Conservation (phyloP, 2,888 invertebrate species). For the Marronus borbonicus region DNA sequence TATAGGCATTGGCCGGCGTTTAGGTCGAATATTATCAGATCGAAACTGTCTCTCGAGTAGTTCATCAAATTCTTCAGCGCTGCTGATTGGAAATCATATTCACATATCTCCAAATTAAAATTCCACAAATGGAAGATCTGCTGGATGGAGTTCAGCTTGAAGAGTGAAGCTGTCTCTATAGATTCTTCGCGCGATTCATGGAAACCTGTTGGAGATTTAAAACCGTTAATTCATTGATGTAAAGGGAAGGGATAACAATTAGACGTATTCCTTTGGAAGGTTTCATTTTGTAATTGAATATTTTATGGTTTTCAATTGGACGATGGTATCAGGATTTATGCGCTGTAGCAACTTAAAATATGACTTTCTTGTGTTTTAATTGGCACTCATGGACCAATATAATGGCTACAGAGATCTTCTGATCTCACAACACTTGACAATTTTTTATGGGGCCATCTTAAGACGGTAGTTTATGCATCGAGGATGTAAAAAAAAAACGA, state of each 20-base stretch:
- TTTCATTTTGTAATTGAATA: background rate
- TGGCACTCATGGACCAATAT: no score
- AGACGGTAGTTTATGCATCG: no score
- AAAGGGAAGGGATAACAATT: background rate
- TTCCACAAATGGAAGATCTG: conserved; percentile 43
- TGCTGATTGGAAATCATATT: conserved; percentile 51
- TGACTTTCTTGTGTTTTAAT: no score
- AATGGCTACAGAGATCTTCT: no score
- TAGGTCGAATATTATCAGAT: conserved; percentile 57
- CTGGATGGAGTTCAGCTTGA: conserved; percentile 36
- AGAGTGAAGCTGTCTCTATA: conserved; percentile 20
- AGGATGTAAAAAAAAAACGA: no score
- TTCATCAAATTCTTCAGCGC: conserved; percentile 52
- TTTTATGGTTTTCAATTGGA: no score
- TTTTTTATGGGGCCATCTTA: no score
- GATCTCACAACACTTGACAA: no score
- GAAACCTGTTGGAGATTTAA: conserved; percentile 1
- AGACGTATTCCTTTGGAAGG: background rate
- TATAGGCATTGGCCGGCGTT: conserved; percentile 55
- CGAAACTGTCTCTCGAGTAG: conserved; percentile 57
- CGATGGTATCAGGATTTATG: no score
- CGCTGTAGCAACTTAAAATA: no score
- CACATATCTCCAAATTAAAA: conserved; percentile 51
- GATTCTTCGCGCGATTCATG: background rate
- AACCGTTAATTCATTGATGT: no score